A percentile compares a stretch with the other conserved stretches of the same genome.
Evolutionary conservation across 2,797 vertebrate species (phyloP).

Genomic region (Hirundo rustica): DNA sequence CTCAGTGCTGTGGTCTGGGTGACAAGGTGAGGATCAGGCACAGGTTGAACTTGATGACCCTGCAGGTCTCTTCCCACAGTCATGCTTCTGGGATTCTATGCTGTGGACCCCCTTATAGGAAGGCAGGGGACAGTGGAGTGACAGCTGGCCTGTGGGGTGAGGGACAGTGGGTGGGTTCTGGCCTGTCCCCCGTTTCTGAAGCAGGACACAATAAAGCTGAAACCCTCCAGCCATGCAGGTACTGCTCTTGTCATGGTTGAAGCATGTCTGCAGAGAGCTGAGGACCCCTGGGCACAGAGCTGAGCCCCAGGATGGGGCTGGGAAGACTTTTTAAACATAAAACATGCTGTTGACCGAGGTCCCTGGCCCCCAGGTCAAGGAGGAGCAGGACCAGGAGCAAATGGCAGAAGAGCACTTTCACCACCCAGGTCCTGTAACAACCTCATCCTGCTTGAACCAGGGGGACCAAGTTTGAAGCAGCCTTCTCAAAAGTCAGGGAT

Average conservation of each 20-base stretch:
- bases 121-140: background rate
- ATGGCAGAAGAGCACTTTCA: background rate
- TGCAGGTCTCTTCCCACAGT: background rate
- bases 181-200: background rate
- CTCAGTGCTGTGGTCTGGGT: background rate
- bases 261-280: background rate
- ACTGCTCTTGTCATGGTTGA: background rate
- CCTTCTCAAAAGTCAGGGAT: accelerated
- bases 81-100: background rate
- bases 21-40: background rate
- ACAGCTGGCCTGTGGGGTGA: background rate
- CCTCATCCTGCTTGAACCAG: background rate
- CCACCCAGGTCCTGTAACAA: background rate
- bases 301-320: too few species aligned
- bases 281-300: background rate
- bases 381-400: background rate
- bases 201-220: background rate
- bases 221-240: background rate
- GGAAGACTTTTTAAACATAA: background rate
- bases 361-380: accelerated
- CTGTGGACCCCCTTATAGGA: background rate
- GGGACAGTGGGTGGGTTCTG: background rate
- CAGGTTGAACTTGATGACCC: background rate
- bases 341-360: accelerated
- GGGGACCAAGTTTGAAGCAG: accelerated